phyloP scores from a whole-genome alignment of 2,797 vertebrate species.

The Microcaecilia unicolor region DNA sequence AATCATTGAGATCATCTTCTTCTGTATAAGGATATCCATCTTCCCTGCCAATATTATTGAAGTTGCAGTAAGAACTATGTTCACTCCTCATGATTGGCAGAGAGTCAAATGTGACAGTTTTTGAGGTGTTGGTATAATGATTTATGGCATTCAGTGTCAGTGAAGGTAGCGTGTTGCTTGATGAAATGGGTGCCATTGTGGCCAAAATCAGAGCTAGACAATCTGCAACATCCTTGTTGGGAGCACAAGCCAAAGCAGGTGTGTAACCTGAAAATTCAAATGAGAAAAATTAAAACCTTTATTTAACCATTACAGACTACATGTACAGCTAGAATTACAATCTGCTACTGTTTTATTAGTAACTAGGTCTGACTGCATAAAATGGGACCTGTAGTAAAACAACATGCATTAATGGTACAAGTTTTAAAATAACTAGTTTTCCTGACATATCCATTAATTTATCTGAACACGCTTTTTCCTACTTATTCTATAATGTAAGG shows the following conservation, averaged over 20 bases:
- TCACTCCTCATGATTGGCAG: slow-evolving; percentile 76
- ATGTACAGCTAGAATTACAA: no score
- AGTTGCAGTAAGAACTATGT: slow-evolving; percentile 88
- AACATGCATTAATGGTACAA: no score
- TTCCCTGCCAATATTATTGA: slow-evolving; percentile 87
- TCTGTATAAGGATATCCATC: slow-evolving; percentile 76
- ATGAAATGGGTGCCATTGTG: slow-evolving; percentile 96
- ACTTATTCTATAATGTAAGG: no score
- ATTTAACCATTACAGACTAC: no score
- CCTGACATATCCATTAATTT: no score
- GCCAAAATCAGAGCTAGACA: slow-evolving; percentile 95
- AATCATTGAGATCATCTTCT: slow-evolving; percentile 92
- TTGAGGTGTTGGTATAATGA: slow-evolving; percentile 89
- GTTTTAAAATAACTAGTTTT: no score
- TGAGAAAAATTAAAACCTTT: slow-evolving; percentile 9
- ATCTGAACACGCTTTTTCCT: no score
- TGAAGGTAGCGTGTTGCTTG: slow-evolving; percentile 70
- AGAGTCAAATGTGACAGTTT: slow-evolving; percentile 87
- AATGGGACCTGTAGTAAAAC: no score
- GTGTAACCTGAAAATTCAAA: slow-evolving; percentile 79
- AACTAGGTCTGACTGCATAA: no score
- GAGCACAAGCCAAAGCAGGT: slow-evolving; percentile 91
- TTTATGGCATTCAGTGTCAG: slow-evolving; percentile 88
- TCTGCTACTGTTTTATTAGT: no score
- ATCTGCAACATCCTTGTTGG: slow-evolving; percentile 95